Evolutionary conservation across 2,113 vertebrate species (phyloP), one percentile per base, ranked within the genome.

Genomic region (Vanacampus margaritifer): DNA sequence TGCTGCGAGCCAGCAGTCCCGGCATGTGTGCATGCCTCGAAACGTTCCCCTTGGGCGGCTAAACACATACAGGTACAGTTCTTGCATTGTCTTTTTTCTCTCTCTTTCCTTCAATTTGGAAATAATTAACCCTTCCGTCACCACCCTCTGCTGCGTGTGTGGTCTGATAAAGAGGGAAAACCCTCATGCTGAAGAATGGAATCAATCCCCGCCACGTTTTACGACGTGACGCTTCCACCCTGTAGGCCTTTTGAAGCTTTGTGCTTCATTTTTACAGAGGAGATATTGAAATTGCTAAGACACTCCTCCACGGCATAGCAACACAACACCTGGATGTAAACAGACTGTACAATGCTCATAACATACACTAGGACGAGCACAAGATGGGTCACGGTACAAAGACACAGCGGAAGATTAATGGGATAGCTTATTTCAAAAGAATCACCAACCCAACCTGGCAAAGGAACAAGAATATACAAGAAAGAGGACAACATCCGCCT

Each of bases 21-120:
- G 77, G 62, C 71, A 74, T 76, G 81, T 79, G 79, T 21, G 70
- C 51, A 48, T 75, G 70, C 63, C 72, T 86, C 60, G 65, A 78
- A 84, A 85, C 50, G 64, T 67, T 79, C 79, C 82, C 78, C 81
- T 84, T 13, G 74, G 85, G 83, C 89, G 82, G 50, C 45, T 46
- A 74, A 58, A 77, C 68, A 80, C 80, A 78, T 84, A 78, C 79
- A 89, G 81, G 82, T 90, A 87, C 74, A 73, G 79, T 87, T 88
- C 79, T 81, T 79, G 84, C 73, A 86, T 79, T 85, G 87, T 87
- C 76, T 74, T 81, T 74, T 74, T 71, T 74, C 60, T 53, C 56
- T 41, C 26, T 50, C n/a, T 71, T 76, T 74, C 65, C 67, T 68
- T 79, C 65, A 45, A 81, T 86, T 79, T 80, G 77, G 88, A 90